Base-by-base conservation (phyloP, 2,797 vertebrate species). In the Chlorospingus semifuscus region DNA sequence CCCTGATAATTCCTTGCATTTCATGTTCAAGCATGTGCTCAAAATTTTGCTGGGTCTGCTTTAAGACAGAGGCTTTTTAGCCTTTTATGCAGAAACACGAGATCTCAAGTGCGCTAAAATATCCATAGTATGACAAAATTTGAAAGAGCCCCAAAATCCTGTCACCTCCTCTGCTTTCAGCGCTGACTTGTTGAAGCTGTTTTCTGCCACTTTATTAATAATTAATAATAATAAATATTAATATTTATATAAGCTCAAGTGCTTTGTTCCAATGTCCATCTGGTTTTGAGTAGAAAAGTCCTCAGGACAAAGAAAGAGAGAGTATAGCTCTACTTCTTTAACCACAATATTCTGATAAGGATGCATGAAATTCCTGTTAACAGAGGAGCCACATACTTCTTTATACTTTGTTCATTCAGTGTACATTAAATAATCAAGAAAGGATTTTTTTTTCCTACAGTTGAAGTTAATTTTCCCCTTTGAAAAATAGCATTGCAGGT, bases 271-370 rank as follows among this genome's bases (percentile, higher is more conserved):
- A 16, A 46, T 15, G n/a, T 78, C 56, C 46, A 26, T 84, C 92
- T 89, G 75, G 26, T 87, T 95, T 75, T 72, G 30, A 87, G 56
- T 30, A 91, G 27, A 85, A 74, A 84, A 89, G 46, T 74, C 78
- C 50, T 75, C 27, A 23, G 68, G 78, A 80, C 46, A 92, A 94
- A 81, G 52, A 79, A 66, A 80, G 32, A 89, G 41, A 71, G 36
- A 63, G 13, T 64, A 71, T 30, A 39, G 69, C 18, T 87, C 29
- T 89, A 24, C 15, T 50, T 56, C 66, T 77, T 88, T 69, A 88
- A 91, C 46, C 77, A 65, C 55, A 83, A 8, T 70, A 78, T 92
- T 87, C 93, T 91, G 90, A 90, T 85, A 92, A 90, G 78, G 18
- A 50, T 77, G 32, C 44, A 92, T 78, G 68, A 87, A 77, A 83